Evolutionary conservation across 1,140 invertebrate genomes (phyloP).

Genomic region (Hylaeus volcanicus): DNA sequence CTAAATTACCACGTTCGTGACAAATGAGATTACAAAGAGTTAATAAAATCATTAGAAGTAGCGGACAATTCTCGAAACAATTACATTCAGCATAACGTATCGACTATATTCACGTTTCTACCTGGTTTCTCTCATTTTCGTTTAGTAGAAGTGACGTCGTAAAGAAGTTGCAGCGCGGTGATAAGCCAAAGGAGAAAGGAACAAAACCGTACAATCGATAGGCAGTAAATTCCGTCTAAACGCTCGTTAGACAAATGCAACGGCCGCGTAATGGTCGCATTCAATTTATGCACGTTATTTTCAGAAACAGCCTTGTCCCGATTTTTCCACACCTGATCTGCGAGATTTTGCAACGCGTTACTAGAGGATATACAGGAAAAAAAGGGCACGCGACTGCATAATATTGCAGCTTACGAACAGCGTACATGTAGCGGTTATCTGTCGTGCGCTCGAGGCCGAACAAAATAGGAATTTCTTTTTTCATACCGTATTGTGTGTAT

Average conservation of each 20-base stretch:
- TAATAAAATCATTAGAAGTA: no score
- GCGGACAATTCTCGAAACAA: no score
- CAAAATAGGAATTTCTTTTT: background rate
- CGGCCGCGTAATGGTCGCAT: constrained; percentile 23
- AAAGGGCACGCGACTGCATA: constrained; percentile 28
- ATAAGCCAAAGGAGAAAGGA: background rate
- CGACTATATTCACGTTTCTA: no score
- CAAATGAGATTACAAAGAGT: no score
- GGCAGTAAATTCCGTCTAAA: background rate
- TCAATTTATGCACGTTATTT: constrained; percentile 46
- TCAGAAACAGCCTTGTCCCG: constrained; percentile 53
- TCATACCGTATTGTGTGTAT: background rate
- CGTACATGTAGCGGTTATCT: background rate
- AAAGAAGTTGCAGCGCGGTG: no score
- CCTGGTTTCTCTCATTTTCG: no score
- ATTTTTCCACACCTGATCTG: constrained; percentile 36
- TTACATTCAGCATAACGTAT: no score
- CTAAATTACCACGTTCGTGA: no score
- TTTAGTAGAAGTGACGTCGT: no score
- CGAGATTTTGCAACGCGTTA: constrained; percentile 51
- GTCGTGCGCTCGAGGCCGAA: constrained; percentile 13
- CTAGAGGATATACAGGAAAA: constrained; percentile 27
- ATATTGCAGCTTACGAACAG: background rate
- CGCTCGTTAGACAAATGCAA: background rate
- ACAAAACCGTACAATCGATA: background rate